Evolutionary conservation across 1,140 invertebrate genomes (phyloP).

Genomic region (Thaumetopoea pityocampa): DNA sequence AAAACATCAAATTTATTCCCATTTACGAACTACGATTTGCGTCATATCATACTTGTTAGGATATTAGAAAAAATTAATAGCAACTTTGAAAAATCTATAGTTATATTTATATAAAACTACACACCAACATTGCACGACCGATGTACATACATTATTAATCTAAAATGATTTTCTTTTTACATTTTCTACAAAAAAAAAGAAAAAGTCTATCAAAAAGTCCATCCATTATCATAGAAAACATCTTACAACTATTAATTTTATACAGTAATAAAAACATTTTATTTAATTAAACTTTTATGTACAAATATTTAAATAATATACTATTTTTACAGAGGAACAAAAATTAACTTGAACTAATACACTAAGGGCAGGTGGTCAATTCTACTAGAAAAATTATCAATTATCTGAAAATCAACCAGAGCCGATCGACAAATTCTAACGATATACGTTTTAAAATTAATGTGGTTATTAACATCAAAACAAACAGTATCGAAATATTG

Average conservation of each 20-base stretch:
- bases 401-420: too few relatives aligned
- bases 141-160: slow-evolving; percentile 31
- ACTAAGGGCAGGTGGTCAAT: too few relatives aligned
- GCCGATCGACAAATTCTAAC: too few relatives aligned
- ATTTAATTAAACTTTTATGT: slow-evolving; percentile 72
- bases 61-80: slow-evolving; percentile 5
- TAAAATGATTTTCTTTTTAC: slow-evolving; percentile 13
- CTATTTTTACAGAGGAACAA: slow-evolving; percentile 73
- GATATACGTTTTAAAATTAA: too few relatives aligned
- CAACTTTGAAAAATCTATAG: slow-evolving; percentile 5
- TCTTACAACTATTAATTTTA: slow-evolving; percentile 32
- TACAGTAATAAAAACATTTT: slow-evolving; percentile 71
- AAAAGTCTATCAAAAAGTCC: slow-evolving; percentile 12
- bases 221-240: slow-evolving; percentile 51
- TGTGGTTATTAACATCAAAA: too few relatives aligned
- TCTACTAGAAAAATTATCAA: too few relatives aligned
- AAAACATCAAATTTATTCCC: too few relatives aligned
- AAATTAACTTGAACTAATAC: slow-evolving; percentile 61
- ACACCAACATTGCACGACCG: slow-evolving; percentile 52
- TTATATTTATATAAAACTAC: slow-evolving; percentile 36
- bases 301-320: slow-evolving; percentile 64
- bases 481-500: too few relatives aligned
- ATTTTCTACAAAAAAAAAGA: slow-evolving; percentile 19
- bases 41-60: slow-evolving; percentile 1
- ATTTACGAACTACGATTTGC: background rate